Percentiles rank a stretch among this genome's conserved stretches.
phyloP scores from a whole-genome alignment of 2,113 vertebrate species.

The Salminus brasiliensis region DNA sequence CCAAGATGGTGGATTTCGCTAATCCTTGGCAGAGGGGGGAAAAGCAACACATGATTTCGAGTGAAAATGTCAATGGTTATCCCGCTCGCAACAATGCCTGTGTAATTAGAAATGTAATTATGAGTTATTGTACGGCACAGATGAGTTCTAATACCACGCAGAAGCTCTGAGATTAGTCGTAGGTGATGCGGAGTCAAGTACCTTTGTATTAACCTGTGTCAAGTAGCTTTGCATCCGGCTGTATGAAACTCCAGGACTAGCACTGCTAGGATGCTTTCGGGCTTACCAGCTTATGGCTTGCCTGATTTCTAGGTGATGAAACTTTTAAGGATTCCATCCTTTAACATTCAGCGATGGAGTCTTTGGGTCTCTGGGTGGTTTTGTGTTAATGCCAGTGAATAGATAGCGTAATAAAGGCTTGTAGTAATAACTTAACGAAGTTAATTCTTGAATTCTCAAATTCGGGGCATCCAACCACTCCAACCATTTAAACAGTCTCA shows the following conservation, averaged over 20 bases:
- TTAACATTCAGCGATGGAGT: too few species aligned
- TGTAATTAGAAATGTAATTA: constrained; percentile 61
- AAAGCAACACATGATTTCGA: constrained; percentile 53
- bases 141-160: constrained; percentile 52
- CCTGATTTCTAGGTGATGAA: too few species aligned
- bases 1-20: constrained; percentile 63
- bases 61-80: constrained; percentile 66
- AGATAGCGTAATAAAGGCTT: too few species aligned
- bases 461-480: too few species aligned
- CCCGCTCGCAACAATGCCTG: constrained; percentile 49
- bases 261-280: background rate
- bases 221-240: constrained; percentile 37
- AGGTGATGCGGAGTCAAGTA: constrained; percentile 48
- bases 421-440: too few species aligned
- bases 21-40: constrained; percentile 58
- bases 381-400: too few species aligned
- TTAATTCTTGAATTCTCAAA: too few species aligned
- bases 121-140: constrained; percentile 53
- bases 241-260: constrained; percentile 5
- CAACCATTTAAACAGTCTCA: too few species aligned
- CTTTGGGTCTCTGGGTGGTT: too few species aligned
- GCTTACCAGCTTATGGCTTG: background rate
- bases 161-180: constrained; percentile 49
- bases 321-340: too few species aligned
- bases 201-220: constrained; percentile 46